Base-by-base conservation (phyloP, 2,888 invertebrate species). In the Clusia tigrina region DNA sequence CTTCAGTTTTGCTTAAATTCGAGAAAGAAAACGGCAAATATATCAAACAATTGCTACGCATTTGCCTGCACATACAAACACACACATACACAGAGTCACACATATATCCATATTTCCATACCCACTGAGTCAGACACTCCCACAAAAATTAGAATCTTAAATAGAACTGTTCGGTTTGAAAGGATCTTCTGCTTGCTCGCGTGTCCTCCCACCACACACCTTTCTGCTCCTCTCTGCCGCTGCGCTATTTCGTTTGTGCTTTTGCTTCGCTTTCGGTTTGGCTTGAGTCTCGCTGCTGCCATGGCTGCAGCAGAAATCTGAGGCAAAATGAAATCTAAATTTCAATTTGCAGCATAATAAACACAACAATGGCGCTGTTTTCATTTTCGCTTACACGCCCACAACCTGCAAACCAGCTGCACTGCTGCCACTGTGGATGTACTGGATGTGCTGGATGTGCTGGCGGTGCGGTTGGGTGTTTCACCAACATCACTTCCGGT, bases 401-500 rank as follows among this genome's bases (percentile, higher is more conserved):
- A n/a, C n/a, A n/a, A n/a, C n/a, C n/a, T n/a, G 42, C 42, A 3
- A 17, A 12, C 32, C 12, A 3, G 42, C 42, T 42, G 12, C 3
- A 3, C n/a, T 5, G n/a, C 42, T 42, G 42, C 3, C 42, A 42
- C 12, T n/a, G n/a, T 5, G 42, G n/a, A n/a, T 15, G 42, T 5
- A 9, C 9, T 6, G n/a, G 12, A 42, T 5, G n/a, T 17, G 9
- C 15, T n/a, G 42, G 42, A n/a, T 17, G 42, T 42, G 3, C 15
- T 42, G 42, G n/a, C 9, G n/a, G 42, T 42, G n/a, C n/a, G 67
- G 60, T 42, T 65, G 67, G n/a, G 58, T 60, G 59, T 53, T 61
- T 62, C 55, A 53, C 65, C 62, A 60, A 62, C 66, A 69, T 64
- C 74, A 78, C 77, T 77, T 78, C 78, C 80, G 73, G n/a, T 72